Evolutionary conservation across 2,113 vertebrate genomes (phyloP).

Genomic region (Barbus barbus): DNA sequence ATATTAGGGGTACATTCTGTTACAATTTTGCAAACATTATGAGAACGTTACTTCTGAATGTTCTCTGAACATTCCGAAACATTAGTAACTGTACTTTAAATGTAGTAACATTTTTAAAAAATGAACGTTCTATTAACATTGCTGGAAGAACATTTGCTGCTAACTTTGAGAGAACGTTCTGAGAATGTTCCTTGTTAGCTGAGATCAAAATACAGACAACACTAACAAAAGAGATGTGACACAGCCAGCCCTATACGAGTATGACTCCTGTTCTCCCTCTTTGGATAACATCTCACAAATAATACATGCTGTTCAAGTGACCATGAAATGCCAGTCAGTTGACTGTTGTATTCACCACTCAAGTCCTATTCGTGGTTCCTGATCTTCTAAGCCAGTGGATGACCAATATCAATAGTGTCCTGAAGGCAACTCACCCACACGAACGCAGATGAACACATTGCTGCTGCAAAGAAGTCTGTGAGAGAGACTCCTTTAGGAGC

Average conservation of each 20-base stretch:
- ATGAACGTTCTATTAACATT: too few relatives aligned
- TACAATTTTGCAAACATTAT: too few relatives aligned
- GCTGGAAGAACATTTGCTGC: too few relatives aligned
- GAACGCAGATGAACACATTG: constrained; percentile 2
- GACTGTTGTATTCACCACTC: not conserved
- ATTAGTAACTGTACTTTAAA: too few relatives aligned
- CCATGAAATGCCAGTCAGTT: not conserved
- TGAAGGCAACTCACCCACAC: constrained; percentile 3
- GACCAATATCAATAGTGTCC: not conserved
- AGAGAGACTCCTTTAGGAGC: not conserved
- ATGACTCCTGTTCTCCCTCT: not conserved
- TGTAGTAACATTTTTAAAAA: too few relatives aligned
- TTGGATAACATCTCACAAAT: not conserved
- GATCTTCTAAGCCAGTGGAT: not conserved
- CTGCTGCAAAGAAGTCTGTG: not conserved
- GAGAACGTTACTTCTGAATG: too few relatives aligned
- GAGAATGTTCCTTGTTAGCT: too few relatives aligned
- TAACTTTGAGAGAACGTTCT: too few relatives aligned
- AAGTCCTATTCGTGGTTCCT: not conserved
- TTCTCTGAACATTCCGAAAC: too few relatives aligned
- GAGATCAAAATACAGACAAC: not conserved
- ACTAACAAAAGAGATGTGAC: not conserved
- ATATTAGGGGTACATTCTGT: too few relatives aligned
- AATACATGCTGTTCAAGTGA: not conserved
- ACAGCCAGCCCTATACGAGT: not conserved